Evolutionary conservation across 2,888 invertebrate species (phyloP).

Genomic region (Diadegma fenestrale): DNA sequence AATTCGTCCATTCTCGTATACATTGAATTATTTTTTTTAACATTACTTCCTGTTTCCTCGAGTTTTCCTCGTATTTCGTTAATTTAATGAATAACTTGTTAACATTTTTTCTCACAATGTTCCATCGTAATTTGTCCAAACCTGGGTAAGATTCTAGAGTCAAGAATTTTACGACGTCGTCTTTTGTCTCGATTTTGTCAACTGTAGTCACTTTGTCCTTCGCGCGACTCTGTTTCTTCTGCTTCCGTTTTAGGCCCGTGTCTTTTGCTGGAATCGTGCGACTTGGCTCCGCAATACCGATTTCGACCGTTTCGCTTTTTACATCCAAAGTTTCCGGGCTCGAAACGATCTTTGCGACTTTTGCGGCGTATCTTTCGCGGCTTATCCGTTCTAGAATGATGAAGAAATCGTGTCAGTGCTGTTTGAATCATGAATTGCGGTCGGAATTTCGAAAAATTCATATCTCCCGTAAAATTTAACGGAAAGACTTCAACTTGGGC

Average conservation of each 20-base stretch:
- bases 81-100: slow-evolving; percentile 80
- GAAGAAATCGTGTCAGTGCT: background rate
- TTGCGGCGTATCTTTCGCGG: slow-evolving; percentile 40
- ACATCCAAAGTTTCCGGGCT: background rate
- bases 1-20: slow-evolving; percentile 72
- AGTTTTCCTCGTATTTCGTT: slow-evolving; percentile 64
- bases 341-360: slow-evolving; percentile 12
- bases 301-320: slow-evolving; percentile 17
- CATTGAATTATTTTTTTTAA: slow-evolving; percentile 70
- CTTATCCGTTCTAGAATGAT: slow-evolving; percentile 52
- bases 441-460: background rate
- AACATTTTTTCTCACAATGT: slow-evolving; percentile 85
- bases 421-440: background rate
- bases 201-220: slow-evolving; percentile 73
- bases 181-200: slow-evolving; percentile 76
- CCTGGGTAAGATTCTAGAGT: slow-evolving; percentile 74
- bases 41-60: slow-evolving; percentile 65
- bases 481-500: too few species aligned
- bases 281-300: background rate
- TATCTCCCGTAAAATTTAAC: too few species aligned
- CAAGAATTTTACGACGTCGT: slow-evolving; percentile 72
- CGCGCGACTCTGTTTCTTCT: slow-evolving; percentile 17
- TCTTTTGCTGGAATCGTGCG: background rate
- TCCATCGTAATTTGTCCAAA: slow-evolving; percentile 87
- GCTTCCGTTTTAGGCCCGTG: background rate